These are phyloP conservation scores for Rhyacophila evoluta DNA, from an alignment of 2,888 invertebrate genomes.

Conservation along the genomic window DNA sequence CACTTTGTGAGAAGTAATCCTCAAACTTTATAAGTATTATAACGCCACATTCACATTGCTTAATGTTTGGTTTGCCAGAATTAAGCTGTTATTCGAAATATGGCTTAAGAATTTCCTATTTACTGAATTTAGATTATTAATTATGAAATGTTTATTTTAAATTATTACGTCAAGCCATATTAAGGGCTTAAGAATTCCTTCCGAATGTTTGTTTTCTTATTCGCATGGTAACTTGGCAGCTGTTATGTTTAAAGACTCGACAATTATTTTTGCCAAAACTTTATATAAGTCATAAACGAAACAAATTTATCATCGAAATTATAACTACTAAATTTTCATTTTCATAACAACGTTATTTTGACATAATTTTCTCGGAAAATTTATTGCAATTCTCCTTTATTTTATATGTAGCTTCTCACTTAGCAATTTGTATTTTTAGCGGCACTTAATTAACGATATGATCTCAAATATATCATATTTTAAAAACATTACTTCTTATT, in stretches of 20 bases:
- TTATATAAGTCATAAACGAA: background rate
- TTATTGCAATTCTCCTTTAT: too few relatives aligned
- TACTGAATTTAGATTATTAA: constrained; percentile 1
- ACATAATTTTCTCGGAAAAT: background rate
- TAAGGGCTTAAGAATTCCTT: background rate
- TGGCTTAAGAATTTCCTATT: constrained; percentile 1
- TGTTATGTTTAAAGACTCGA: background rate
- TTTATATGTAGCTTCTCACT: too few relatives aligned
- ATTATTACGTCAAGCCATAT: background rate
- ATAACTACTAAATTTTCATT: background rate
- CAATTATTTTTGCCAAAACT: constrained; percentile 1
- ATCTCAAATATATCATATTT: too few relatives aligned
- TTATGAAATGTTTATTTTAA: constrained; percentile 6
- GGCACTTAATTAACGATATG: too few relatives aligned
- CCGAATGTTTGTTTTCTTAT: background rate
- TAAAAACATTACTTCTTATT: too few relatives aligned
- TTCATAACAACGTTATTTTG: background rate
- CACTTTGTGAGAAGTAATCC: background rate
- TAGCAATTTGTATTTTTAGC: too few relatives aligned
- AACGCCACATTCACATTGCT: background rate
- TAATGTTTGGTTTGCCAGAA: background rate
- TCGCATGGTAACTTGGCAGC: background rate
- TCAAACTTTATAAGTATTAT: background rate
- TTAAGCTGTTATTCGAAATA: background rate
- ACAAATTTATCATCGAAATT: background rate